Evolutionary conservation across 2,797 vertebrate genomes (phyloP), one percentile per base, ranked within the genome.

Genomic region (Odontamblyopus rebecca): DNA sequence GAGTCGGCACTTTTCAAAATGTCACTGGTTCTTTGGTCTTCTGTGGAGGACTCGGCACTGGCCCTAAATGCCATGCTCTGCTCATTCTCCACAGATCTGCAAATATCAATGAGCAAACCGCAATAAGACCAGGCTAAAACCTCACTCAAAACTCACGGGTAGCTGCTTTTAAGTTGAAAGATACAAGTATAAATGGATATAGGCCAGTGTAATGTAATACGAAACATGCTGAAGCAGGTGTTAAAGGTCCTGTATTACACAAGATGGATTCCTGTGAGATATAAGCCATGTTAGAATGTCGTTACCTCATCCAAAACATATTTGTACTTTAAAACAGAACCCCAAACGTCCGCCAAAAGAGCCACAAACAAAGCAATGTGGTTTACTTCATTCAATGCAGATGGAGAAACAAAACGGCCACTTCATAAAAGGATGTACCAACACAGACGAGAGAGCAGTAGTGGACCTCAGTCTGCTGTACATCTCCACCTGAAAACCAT

Each of bases 71-170:
- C 89, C 92, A 92, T 76, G 74, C 74, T 83, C 82, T 82, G 12
- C 56, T 11, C 56, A 7, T 26, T 59, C 84, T 90, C 86, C 82
- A 87, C 82, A 81, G 80, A 85, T 88, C 86, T 88, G 86, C 73
- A 92, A 93, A 93, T 92, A 90, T 91, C 91, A 92, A 81, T 79
- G 86, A 86, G 83, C 85, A 87, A 84, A 77, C 62, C 76, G 68
- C 81, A 77, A 77, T 67, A 60, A 80, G 68, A 78, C 51, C 74
- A 38, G 70, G 48, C 13, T 3, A 48, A 65, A 67, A 70, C 84
- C 74, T 75, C 74, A 62, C 26, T 26, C 9, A 59, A 27, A 59
- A 1, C 12, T 12, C 23, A 23, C 23, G 54, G 13, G 4, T 1
- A 59, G 8, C 56, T 13, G 26, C 19, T n/a, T 54, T 59, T 59